Percentiles rank a stretch among this genome's conserved stretches.
Evolutionary conservation across 2,113 vertebrate species (phyloP).

Genomic region (Passer domesticus): DNA sequence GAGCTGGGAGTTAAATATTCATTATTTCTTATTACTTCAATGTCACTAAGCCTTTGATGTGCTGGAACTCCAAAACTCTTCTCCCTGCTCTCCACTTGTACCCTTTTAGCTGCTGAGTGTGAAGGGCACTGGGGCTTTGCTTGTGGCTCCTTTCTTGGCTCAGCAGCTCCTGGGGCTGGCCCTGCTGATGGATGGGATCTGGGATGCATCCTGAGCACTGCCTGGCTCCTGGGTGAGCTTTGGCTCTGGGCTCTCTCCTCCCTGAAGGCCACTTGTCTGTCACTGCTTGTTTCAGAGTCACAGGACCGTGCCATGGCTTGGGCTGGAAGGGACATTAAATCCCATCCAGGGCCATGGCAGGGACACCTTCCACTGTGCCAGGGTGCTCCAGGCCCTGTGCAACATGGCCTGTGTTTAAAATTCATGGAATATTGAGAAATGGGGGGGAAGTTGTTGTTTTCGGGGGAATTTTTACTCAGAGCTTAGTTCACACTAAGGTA

Average conservation of each 20-base stretch:
- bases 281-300: not conserved
- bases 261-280: fast-evolving
- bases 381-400: not conserved
- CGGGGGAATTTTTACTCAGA: not conserved
- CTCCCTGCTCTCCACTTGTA: not conserved
- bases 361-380: not conserved
- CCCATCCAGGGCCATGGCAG: not conserved
- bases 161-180: not conserved
- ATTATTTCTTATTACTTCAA: conserved; percentile 14
- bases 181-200: not conserved
- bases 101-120: not conserved
- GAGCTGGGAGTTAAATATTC: conserved; percentile 48
- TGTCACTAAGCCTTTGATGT: not conserved
- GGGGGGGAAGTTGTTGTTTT: too few relatives aligned
- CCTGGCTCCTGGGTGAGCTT: not conserved
- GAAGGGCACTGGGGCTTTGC: not conserved
- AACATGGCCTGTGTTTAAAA: not conserved
- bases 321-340: not conserved
- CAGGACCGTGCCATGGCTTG: fast-evolving
- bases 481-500: not conserved
- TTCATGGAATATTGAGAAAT: fast-evolving
- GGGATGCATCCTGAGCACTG: fast-evolving
- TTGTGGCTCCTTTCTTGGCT: not conserved
- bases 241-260: not conserved
- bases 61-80: not conserved